Conservation (phyloP, 2,113 vertebrate species). For the Pogona vitticeps region DNA sequence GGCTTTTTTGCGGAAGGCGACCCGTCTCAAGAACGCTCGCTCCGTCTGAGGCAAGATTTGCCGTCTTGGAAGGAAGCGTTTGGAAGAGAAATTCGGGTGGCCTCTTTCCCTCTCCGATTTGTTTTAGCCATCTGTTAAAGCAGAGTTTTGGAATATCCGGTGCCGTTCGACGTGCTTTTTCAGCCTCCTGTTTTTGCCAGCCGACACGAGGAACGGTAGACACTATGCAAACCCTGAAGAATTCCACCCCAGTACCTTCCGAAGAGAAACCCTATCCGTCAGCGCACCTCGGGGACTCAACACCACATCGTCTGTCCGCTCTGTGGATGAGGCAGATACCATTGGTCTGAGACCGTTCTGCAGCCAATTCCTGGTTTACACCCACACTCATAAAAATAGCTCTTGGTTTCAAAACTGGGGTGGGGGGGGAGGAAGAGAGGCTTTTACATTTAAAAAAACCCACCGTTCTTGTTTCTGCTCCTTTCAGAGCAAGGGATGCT, state of each 20-base stretch:
- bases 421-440: background rate
- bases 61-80: background rate
- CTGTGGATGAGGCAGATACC: conserved; percentile 9
- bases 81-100: background rate
- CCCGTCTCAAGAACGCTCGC: background rate
- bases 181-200: conserved; percentile 7
- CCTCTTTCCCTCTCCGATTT: background rate
- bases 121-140: conserved; percentile 13
- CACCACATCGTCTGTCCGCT: background rate
- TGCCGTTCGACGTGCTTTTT: background rate
- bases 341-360: background rate
- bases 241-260: conserved; percentile 14
- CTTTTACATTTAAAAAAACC: too few species aligned
- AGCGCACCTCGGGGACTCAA: too few species aligned
- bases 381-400: background rate
- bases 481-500: too few species aligned
- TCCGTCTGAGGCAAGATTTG: background rate
- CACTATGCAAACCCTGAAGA: conserved; percentile 35
- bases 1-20: background rate
- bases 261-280: conserved; percentile 4
- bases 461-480: too few species aligned
- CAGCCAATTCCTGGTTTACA: background rate
- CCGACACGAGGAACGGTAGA: background rate
- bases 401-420: background rate
- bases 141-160: background rate